Base-by-base conservation (phyloP, 2,797 vertebrate genomes). In the Acomys russatus region DNA sequence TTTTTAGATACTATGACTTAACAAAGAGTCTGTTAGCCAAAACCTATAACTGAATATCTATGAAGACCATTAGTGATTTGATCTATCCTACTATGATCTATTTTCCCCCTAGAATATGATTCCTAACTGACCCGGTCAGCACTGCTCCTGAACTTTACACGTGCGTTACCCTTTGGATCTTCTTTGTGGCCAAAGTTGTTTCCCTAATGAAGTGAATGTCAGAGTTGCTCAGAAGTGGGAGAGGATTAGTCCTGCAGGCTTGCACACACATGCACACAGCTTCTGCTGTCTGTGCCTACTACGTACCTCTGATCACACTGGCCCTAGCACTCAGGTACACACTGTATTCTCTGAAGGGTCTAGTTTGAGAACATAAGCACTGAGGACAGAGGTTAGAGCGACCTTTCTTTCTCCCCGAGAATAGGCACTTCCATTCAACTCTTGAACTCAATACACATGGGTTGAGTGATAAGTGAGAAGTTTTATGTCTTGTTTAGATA, bases 401-500 rank as follows among this genome's bases (percentile, higher is more conserved):
- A 94, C 80, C 77, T 94, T 83, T n/a, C 79, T 49, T 85, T 59
- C 76, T 94, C 91, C 64, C 78, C 59, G 49, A 91, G 93, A 89
- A 70, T 35, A 12, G 30, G 30, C 49, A 23, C 83, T 28, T 91
- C 8, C 85, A 49, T 92, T 92, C 44, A 94, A 68, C 86, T 91
- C 25, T 92, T 70, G 20, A 15, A 80, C 71, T 71, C 59, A 44
- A 30, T 51, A 35, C 18, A 33, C 28, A 86, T 1, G 6, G n/a
- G 23, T 82, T 92, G 63, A 66, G 77, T 94, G 92, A 95, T 93
- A 94, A 94, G 79, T 73, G 18, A 87, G 30, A 95, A 83, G 66
- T 49, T 4, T 78, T 87, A 38, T 70, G 54, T 35, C 88, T 44
- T 92, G 28, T 74, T 91, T 82, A 95, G 30, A 66, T 49, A 66